Conservation (phyloP, 2,113 vertebrate species). For the Ciconia boyciana region DNA sequence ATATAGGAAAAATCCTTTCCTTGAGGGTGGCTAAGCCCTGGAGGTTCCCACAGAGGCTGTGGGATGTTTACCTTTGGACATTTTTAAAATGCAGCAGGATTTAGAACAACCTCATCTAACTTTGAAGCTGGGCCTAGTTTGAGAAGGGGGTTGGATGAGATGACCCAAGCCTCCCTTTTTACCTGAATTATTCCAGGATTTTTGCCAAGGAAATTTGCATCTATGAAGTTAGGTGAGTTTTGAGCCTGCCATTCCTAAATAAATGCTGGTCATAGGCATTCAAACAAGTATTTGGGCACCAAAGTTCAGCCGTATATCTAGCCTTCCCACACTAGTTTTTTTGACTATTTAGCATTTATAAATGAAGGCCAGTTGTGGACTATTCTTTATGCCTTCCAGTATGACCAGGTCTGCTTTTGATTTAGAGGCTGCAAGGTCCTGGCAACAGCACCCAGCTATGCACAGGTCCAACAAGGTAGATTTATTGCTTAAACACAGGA, state of each 20-base stretch:
- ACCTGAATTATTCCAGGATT: background rate
- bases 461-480: background rate
- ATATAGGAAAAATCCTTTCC: background rate
- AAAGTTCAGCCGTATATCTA: background rate
- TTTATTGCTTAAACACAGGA: background rate
- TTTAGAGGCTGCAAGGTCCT: background rate
- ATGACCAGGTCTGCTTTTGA: background rate
- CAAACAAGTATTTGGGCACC: background rate
- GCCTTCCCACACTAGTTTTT: background rate
- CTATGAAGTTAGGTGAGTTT: background rate
- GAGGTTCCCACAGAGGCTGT: background rate
- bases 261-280: background rate
- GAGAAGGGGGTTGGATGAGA: accelerated
- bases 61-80: background rate
- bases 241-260: background rate
- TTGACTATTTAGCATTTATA: background rate
- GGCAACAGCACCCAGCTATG: background rate
- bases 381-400: background rate
- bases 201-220: background rate
- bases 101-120: background rate
- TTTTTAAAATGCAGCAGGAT: background rate
- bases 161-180: background rate
- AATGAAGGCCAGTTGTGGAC: background rate
- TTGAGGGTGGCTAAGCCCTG: background rate
- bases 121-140: background rate